Percentiles rank a stretch among this genome's conserved stretches.
phyloP scores from a whole-genome alignment of 2,888 invertebrate genomes.

The Zaprionus obscuricornis region DNA sequence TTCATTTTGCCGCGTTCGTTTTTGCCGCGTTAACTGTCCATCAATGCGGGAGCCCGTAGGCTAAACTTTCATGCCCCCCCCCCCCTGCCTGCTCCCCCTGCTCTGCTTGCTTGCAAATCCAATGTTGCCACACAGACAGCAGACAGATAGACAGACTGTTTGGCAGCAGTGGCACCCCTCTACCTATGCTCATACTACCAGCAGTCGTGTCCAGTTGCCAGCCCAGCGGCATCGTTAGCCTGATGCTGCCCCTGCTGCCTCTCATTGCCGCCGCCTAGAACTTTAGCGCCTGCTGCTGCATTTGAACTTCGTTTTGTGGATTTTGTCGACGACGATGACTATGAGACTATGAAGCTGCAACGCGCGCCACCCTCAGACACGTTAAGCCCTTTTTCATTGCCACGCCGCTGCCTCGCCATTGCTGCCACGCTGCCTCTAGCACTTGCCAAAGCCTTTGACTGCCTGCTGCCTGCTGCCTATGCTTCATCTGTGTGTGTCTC shows the following conservation, averaged over 20 bases:
- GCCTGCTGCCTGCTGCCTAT: no score
- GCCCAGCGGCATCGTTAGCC: conserved; percentile 70
- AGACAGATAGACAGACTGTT: no score
- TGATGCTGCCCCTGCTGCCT: not conserved
- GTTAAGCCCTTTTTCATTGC: conserved; percentile 59
- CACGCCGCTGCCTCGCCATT: conserved; percentile 20
- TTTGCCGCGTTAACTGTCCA: conserved; percentile 78
- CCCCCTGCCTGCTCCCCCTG: conserved; percentile 11
- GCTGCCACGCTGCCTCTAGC: not conserved
- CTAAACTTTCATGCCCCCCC: conserved; percentile 18
- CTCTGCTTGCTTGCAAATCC: conserved; percentile 39
- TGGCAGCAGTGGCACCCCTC: conserved; percentile 53
- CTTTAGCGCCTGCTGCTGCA: conserved; percentile 72
- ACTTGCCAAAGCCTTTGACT: not conserved
- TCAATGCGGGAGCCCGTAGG: conserved; percentile 68
- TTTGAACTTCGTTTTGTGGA: conserved; percentile 66
- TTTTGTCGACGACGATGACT: not conserved
- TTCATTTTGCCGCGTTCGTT: conserved; percentile 77
- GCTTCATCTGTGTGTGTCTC: no score
- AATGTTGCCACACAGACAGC: no score
- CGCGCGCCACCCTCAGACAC: conserved; percentile 3
- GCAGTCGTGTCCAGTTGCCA: conserved; percentile 1
- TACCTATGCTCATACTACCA: conserved; percentile 22
- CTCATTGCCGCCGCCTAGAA: conserved; percentile 11
- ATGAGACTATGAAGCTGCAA: not conserved